Evolutionary conservation across 2,888 invertebrate species (phyloP).

Genomic region (Oxyteleia sp.): DNA sequence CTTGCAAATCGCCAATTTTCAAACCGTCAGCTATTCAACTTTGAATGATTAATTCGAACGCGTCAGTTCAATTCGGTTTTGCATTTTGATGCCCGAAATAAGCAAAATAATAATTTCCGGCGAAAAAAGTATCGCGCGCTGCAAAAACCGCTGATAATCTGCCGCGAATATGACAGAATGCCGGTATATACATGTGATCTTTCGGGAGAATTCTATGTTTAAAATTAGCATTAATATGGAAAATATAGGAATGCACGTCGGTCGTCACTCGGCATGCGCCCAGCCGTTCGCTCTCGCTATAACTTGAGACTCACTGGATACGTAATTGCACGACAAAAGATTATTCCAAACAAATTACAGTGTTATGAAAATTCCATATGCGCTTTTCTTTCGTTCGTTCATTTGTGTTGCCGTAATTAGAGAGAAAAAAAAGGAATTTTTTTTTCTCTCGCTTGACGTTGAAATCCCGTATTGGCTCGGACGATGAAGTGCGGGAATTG

Average conservation of each 20-base stretch:
- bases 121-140: not conserved
- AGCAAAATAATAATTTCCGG: conserved; percentile 60
- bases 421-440: too few relatives aligned
- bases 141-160: conserved; percentile 38
- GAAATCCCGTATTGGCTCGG: too few relatives aligned
- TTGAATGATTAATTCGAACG: conserved; percentile 52
- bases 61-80: conserved; percentile 30
- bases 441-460: too few relatives aligned
- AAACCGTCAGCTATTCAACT: conserved; percentile 30
- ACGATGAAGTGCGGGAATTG: too few relatives aligned
- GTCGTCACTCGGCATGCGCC: conserved; percentile 33
- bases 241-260: conserved; percentile 74
- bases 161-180: conserved; percentile 50
- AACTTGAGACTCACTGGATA: conserved; percentile 19
- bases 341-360: conserved; percentile 57
- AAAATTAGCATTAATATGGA: conserved; percentile 84
- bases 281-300: too few relatives aligned
- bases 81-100: conserved; percentile 58
- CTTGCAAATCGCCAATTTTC: conserved; percentile 12
- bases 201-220: conserved; percentile 79
- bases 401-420: too few relatives aligned
- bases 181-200: conserved; percentile 45
- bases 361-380: conserved; percentile 47
- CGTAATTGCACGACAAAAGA: conserved; percentile 58
- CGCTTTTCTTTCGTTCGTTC: too few relatives aligned